Conservation (phyloP, 2,888 invertebrate species). For the Andricus curvator region DNA sequence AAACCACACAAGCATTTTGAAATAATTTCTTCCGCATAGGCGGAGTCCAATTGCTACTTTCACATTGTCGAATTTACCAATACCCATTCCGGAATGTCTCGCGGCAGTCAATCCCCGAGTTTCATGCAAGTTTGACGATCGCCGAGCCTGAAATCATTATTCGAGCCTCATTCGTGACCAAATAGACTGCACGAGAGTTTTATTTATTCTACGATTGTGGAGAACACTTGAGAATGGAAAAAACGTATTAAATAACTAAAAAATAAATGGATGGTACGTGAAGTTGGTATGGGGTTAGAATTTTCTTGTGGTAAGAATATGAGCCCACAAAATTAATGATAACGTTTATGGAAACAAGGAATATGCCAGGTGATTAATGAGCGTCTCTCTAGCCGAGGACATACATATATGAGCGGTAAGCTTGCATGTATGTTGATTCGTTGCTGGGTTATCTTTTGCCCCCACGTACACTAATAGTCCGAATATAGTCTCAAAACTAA, state of each 20-base stretch:
- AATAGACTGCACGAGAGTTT: neutral
- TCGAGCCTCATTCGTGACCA: conserved; percentile 43
- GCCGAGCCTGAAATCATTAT: conserved; percentile 49
- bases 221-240: neutral
- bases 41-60: neutral
- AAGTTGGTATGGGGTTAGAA: conserved; percentile 5
- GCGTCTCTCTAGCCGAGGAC: conserved; percentile 1
- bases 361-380: conserved; percentile 18
- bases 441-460: conserved; percentile 15
- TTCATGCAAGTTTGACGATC: conserved; percentile 59
- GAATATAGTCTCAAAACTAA: conserved; percentile 12
- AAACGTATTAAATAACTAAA: neutral
- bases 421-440: conserved; percentile 24
- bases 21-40: neutral
- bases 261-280: neutral
- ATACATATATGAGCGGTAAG: neutral
- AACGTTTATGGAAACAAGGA: conserved; percentile 21
- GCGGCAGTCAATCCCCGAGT: conserved; percentile 47
- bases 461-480: neutral
- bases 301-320: conserved; percentile 16
- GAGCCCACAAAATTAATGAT: conserved; percentile 29
- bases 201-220: neutral
- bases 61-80: conserved; percentile 18
- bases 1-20: conserved; percentile 19
- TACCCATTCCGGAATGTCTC: conserved; percentile 45